phyloP scores from a whole-genome alignment of 2,888 invertebrate species.

The Dolomedes plantarius region DNA sequence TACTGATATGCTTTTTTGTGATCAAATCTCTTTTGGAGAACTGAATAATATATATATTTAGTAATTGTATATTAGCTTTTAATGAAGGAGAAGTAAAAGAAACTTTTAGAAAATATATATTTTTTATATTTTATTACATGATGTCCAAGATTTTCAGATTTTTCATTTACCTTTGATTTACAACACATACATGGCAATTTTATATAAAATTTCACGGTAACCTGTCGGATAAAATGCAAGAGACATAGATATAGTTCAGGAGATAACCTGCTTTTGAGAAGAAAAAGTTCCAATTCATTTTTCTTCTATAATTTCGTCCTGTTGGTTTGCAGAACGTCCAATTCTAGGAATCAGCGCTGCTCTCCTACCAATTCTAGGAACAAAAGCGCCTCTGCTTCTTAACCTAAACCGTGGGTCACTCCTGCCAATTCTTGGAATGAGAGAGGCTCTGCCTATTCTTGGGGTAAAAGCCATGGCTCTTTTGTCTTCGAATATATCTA shows the following conservation, averaged over 20 bases:
- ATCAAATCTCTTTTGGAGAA: too few species aligned
- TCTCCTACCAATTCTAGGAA: slow-evolving; percentile 66
- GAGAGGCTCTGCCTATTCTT: slow-evolving; percentile 65
- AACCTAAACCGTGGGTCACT: slow-evolving; percentile 43
- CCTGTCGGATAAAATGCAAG: too few species aligned
- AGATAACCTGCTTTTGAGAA: too few species aligned
- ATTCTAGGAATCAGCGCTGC: slow-evolving; percentile 62
- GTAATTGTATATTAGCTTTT: too few species aligned
- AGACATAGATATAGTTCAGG: too few species aligned
- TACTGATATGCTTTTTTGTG: too few species aligned
- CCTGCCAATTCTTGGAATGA: slow-evolving; percentile 59
- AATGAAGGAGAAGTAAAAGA: too few species aligned
- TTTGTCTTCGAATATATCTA: not conserved
- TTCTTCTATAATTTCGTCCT: too few species aligned
- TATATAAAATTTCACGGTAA: too few species aligned
- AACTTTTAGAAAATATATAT: slow-evolving; percentile 53
- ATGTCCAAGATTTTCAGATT: slow-evolving; percentile 1
- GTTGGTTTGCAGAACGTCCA: slow-evolving; percentile 49
- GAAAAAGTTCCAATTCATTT: too few species aligned
- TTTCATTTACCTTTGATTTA: not conserved
- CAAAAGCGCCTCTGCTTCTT: slow-evolving; percentile 57
- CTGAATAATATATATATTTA: too few species aligned
- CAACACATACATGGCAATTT: too few species aligned
- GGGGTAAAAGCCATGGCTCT: slow-evolving; percentile 48
- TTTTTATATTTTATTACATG: slow-evolving; percentile 57